Evolutionary conservation across 2,797 vertebrate genomes (phyloP), one percentile per base, ranked within the genome.

Genomic region (Lepus townsendii): DNA sequence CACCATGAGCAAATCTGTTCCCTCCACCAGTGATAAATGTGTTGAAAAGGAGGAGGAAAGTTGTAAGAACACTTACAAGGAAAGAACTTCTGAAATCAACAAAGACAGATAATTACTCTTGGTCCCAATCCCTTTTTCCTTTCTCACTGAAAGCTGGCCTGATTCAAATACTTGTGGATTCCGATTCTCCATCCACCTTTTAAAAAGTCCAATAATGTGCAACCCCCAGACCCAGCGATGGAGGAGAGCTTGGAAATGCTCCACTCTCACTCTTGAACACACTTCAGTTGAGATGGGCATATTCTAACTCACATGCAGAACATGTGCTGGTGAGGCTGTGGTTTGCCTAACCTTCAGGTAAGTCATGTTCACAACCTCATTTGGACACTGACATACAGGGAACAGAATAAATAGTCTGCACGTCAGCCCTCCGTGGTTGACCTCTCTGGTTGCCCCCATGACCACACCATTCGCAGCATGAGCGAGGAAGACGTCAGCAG

Each of bases 11-110:
- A 93, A 91, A 80, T 84, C 92, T 95, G 71, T 94, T 96, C 66
- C 79, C 92, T 94, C 87, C 78, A 57, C 65, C 10, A 47, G 35
- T 14, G 63, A 50, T 26, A 27, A 89, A 69, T 78, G 63, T 90
- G 0, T 0, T 88, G 62, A 68, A 87, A 95, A 77, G 54, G 42
- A 86, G n/a, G 76, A 85, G 50, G 69, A 89, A 95, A 92, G 84
- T 87, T 95, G 35, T 62, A 90, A 71, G 91, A 96, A 93, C 22
- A 54, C 91, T 88, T 84, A 57, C 52, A 96, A 95, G 89, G 83
- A 95, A 97, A 95, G 47, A 95, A 66, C 3, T 0, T 75, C 82
- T 85, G 79, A 95, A 96, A 97, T 97, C 97, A 97, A 89, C 50
- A 90, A 65, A 97, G 69, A 50, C 72, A 76, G 84, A 96, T 77